phyloP scores from a whole-genome alignment of 1,140 invertebrate genomes.

The Littorina saxatilis region DNA sequence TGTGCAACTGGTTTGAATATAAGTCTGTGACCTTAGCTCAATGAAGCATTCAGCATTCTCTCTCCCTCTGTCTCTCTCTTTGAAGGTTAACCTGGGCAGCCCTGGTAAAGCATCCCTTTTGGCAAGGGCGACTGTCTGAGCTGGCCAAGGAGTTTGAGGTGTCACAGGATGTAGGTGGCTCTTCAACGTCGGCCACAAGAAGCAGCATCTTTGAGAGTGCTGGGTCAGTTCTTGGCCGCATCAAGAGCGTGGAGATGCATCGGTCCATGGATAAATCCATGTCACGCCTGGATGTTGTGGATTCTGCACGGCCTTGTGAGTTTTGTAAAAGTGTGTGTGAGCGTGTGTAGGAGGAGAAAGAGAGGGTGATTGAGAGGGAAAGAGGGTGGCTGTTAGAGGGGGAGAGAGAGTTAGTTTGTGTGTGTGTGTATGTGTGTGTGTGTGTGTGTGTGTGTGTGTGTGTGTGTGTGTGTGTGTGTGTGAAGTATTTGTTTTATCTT shows the following conservation, averaged over 20 bases:
- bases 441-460: not conserved
- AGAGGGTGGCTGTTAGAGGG: too few species aligned
- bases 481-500: not conserved
- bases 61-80: too few species aligned
- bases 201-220: slow-evolving; percentile 67
- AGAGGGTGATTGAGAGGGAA: not conserved
- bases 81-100: slow-evolving; percentile 71
- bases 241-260: slow-evolving; percentile 64
- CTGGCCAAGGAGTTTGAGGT: slow-evolving; percentile 67
- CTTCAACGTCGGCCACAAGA: slow-evolving; percentile 49
- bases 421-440: not conserved
- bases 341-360: not conserved
- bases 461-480: not conserved
- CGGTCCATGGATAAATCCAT: slow-evolving; percentile 61
- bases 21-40: too few species aligned
- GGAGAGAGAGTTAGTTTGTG: not conserved
- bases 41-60: too few species aligned
- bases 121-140: slow-evolving; percentile 69
- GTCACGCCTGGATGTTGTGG: slow-evolving; percentile 55
- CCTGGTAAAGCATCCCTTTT: slow-evolving; percentile 73
- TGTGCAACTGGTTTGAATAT: too few species aligned
- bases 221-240: slow-evolving; percentile 64
- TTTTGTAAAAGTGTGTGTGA: not conserved
- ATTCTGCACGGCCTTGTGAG: slow-evolving; percentile 39
- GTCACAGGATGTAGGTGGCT: slow-evolving; percentile 58